Evolutionary conservation across 1,140 invertebrate species (phyloP), one percentile per base, ranked within the genome.

Genomic region (Hyposmocoma kahamanoa): DNA sequence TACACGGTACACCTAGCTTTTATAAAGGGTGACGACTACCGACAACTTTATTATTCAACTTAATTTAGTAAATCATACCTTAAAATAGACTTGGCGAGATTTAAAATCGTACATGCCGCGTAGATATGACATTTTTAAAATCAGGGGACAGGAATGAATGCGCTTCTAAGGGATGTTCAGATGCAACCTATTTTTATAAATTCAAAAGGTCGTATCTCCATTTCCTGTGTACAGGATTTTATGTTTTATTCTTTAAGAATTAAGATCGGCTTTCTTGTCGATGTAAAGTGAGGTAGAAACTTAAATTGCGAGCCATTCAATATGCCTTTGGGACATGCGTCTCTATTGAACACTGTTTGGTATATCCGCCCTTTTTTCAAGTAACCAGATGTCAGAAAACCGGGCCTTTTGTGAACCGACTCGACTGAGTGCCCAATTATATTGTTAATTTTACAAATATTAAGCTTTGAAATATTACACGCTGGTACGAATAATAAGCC

Each of bases 391-490:
- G 81, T 77, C 59, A 70, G 59, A 63, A 67, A 62, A 66, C 45
- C 48, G 36, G 32, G 41, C 49, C 62, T 15, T 42, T 82, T 82
- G 80, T 82, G 59, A 11, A 22, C 34, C 38, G 56, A 53, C 62
- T 56, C 65, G 67, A 70, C 63, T 62, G 68, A 75, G 63, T 82
- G 72, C 81, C 77, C 78, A 82, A 84, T 84, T 84, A 81, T 84
- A 82, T 84, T 81, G 78, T 84, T 84, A 84, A 84, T 84, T 80
- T 79, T 73, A 56, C 76, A 77, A 80, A 84, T 82, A 81, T 78
- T 75, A 79, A 71, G 62, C 71, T 67, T 78, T 84, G 78, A 78
- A 84, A 82, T 77, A 74, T 72, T 66, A 82, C 72, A 82, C 81
- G 71, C 59, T 63, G 65, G 60, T 26, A 42, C 50, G 59, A 71